These are phyloP conservation scores for Parauchenoglanis ngamensis DNA, from an alignment of 2,797 vertebrate genomes.

Conservation along the genomic window DNA sequence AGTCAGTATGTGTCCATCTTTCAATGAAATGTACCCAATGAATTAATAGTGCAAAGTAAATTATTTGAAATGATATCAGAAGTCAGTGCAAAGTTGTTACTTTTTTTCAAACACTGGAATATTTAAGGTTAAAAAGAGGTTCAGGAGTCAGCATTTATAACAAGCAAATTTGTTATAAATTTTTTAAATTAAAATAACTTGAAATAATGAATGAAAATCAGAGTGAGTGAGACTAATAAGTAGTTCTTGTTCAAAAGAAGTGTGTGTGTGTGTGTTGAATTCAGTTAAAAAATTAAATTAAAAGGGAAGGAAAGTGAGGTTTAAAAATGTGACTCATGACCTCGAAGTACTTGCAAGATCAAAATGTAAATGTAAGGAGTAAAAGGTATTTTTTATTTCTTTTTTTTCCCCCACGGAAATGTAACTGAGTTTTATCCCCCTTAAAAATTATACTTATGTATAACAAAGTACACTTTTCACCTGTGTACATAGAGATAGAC, in stretches of 20 bases:
- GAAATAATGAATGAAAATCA: background rate
- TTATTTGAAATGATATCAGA: background rate
- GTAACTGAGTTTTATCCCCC: background rate
- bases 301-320: background rate
- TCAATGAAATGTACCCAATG: background rate
- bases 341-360: background rate
- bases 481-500: conserved; percentile 64
- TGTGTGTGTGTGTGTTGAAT: background rate
- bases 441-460: background rate
- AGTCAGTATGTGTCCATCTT: background rate
- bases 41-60: background rate
- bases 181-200: background rate
- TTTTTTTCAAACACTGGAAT: background rate
- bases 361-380: background rate
- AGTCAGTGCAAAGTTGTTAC: background rate
- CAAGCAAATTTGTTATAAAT: background rate
- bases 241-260: background rate
- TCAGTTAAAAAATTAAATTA: background rate
- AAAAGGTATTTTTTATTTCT: background rate
- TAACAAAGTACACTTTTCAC: conserved; percentile 16
- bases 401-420: background rate
- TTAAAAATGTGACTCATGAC: background rate
- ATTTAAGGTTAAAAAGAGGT: background rate
- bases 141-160: background rate
- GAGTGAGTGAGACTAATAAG: background rate